Evolutionary conservation across 2,797 vertebrate species (phyloP).

Genomic region (Esox lucius): DNA sequence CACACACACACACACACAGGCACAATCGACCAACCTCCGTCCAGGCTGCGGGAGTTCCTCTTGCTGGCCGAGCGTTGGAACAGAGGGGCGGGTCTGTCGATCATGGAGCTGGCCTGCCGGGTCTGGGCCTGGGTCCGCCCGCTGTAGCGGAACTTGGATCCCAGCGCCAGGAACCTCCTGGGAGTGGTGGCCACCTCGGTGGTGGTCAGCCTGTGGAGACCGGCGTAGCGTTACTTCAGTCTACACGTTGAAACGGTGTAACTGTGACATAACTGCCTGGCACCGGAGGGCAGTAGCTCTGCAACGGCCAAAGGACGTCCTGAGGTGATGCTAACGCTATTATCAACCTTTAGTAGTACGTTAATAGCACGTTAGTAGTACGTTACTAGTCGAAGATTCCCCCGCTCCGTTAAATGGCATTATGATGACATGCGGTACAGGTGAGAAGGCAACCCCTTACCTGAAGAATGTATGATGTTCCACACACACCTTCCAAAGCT

Average conservation of each 20-base stretch:
- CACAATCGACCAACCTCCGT: conserved; percentile 79
- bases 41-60: conserved; percentile 90
- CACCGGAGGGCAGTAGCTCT: too few relatives aligned
- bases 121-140: conserved; percentile 96
- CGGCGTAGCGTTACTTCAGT: not conserved
- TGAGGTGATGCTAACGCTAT: too few relatives aligned
- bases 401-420: not conserved
- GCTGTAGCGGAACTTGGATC: conserved; percentile 98
- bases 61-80: conserved; percentile 95
- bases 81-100: conserved; percentile 90
- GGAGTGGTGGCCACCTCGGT: conserved; percentile 92
- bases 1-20: conserved; percentile 7
- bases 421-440: not conserved
- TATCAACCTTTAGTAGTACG: too few relatives aligned
- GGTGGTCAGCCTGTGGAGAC: conserved; percentile 83
- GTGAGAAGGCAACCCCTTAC: conserved; percentile 49
- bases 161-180: conserved; percentile 88
- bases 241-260: too few relatives aligned
- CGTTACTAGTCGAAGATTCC: too few relatives aligned
- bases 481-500: conserved; percentile 90
- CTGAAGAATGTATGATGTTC: conserved; percentile 92
- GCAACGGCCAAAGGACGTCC: too few relatives aligned
- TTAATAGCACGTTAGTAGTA: too few relatives aligned
- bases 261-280: too few relatives aligned
- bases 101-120: conserved; percentile 92